Conservation (phyloP, 2,113 vertebrate species). For the Salvelinus alpinus region DNA sequence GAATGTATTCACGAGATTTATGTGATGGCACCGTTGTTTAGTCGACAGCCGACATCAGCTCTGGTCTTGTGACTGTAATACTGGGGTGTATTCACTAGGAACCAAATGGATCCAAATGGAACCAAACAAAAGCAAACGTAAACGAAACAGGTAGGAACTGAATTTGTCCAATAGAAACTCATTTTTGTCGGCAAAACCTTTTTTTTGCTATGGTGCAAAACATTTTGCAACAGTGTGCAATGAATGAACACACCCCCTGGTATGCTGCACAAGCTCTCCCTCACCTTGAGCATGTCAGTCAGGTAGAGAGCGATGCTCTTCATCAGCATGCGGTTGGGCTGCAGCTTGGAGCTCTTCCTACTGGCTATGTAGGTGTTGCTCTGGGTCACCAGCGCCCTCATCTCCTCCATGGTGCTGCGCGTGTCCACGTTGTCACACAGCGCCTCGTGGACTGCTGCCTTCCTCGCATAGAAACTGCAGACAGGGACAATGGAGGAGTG, state of each 20-base stretch:
- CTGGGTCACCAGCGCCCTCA: slow-evolving; percentile 85
- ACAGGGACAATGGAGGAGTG: not conserved
- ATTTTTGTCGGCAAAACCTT: no score
- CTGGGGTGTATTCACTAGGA: no score
- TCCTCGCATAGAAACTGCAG: slow-evolving; percentile 85
- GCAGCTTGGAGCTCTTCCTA: slow-evolving; percentile 79
- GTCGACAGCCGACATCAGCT: not conserved
- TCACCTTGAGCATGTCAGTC: slow-evolving; percentile 88
- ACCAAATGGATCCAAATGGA: no score
- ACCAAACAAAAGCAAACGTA: no score
- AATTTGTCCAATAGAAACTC: no score
- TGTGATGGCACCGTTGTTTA: not conserved
- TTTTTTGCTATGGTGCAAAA: no score
- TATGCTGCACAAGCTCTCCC: no score
- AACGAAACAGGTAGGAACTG: no score
- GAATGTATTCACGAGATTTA: not conserved
- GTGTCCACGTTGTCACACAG: slow-evolving; percentile 96
- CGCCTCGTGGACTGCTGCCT: slow-evolving; percentile 81
- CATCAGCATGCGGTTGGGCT: slow-evolving; percentile 84
- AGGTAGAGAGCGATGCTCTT: slow-evolving; percentile 82
- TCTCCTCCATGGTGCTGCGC: slow-evolving; percentile 86
- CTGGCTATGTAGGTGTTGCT: slow-evolving; percentile 90
- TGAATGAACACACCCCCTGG: no score
- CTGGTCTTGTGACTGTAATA: no score
- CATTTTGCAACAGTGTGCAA: not conserved